These are phyloP conservation scores for Halesus radiatus DNA, from an alignment of 1,140 invertebrate genomes.

Conservation along the genomic window DNA sequence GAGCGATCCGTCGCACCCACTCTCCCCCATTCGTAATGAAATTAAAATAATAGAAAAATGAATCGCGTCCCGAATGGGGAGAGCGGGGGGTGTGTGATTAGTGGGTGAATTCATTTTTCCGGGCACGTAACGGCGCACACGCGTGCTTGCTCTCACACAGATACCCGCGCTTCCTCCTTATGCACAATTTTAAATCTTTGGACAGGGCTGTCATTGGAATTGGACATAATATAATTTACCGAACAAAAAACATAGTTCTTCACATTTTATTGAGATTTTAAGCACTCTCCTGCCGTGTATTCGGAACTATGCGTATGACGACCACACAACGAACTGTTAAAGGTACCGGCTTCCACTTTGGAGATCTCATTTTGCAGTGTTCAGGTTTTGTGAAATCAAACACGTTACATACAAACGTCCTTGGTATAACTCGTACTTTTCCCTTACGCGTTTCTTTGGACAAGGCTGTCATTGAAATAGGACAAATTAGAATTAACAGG, in stretches of 20 bases:
- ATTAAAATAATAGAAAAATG: conserved; percentile 54
- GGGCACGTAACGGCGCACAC: conserved; percentile 10
- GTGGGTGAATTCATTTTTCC: conserved; percentile 34
- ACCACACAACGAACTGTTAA: no score
- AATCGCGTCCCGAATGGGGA: conserved; percentile 15
- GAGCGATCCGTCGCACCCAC: conserved; percentile 24
- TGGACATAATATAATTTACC: not conserved
- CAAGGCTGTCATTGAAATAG: not conserved
- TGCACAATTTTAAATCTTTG: conserved; percentile 5
- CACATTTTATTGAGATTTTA: no score
- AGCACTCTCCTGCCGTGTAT: no score
- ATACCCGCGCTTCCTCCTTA: not conserved
- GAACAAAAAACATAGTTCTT: no score
- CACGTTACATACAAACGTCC: no score
- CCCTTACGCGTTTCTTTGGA: no score
- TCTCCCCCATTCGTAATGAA: conserved; percentile 37
- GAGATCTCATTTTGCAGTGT: no score
- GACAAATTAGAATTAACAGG: no score
- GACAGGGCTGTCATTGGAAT: not conserved
- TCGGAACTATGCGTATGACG: no score
- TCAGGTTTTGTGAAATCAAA: no score
- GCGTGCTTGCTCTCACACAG: not conserved
- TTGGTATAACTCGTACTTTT: no score
- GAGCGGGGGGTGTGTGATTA: conserved; percentile 35
- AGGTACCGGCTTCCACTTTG: no score